A percentile compares a stretch with the other conserved stretches of the same genome.
phyloP scores from a whole-genome alignment of 2,797 vertebrate genomes.

The Mormyrus proboscirostris region DNA sequence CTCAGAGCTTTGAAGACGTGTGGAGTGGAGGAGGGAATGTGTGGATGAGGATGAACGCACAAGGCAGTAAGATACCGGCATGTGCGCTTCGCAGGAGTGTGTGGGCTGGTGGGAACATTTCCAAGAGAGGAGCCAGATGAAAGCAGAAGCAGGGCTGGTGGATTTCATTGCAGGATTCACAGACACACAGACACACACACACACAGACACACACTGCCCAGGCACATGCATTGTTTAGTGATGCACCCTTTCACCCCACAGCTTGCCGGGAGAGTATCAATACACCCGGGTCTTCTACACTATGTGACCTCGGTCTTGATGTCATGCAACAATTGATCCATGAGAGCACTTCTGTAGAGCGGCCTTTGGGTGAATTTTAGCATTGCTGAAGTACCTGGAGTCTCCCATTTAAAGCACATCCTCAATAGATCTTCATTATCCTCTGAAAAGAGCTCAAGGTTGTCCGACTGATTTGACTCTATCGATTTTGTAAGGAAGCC shows the following conservation, averaged over 20 bases:
- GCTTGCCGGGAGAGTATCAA: too few species aligned
- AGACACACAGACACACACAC: background rate
- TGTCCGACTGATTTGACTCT: background rate
- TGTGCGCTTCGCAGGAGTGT: background rate
- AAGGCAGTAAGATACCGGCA: background rate
- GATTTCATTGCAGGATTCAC: background rate
- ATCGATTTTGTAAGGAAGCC: background rate
- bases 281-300: background rate
- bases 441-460: background rate
- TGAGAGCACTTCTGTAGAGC: background rate
- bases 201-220: background rate
- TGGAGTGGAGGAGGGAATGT: background rate
- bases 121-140: background rate
- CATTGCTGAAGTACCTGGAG: background rate
- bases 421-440: background rate
- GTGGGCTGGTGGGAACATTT: slow-evolving; percentile 9
- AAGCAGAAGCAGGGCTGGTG: background rate
- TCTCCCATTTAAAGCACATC: background rate
- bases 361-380: background rate
- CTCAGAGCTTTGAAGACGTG: background rate
- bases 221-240: background rate
- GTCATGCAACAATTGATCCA: background rate
- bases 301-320: background rate
- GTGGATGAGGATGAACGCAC: background rate
- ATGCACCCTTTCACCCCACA: background rate